Evolutionary conservation across 2,797 vertebrate species (phyloP).

Genomic region (Buceros bicornis): DNA sequence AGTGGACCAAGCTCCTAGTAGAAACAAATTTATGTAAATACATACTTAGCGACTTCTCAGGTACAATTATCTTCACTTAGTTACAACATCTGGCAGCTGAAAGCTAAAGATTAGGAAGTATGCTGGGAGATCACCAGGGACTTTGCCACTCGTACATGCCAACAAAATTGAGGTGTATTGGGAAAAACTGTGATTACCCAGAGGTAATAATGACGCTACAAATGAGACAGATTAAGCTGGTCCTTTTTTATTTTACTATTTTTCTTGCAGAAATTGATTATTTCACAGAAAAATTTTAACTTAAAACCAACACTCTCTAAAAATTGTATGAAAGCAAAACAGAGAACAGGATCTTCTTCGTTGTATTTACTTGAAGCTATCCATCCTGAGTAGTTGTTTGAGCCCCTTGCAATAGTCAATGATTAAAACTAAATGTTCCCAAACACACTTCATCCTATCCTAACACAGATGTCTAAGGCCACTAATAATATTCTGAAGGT

Average conservation of each 20-base stretch:
- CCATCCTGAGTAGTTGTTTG: not conserved
- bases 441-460: not conserved
- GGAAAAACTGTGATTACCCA: not conserved
- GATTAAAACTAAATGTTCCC: not conserved
- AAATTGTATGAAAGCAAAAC: not conserved
- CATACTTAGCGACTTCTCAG: not conserved
- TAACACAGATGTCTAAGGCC: not conserved
- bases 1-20: not conserved
- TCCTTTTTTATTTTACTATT: not conserved
- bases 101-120: not conserved
- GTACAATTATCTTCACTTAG: not conserved
- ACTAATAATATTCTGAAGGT: not conserved
- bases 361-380: not conserved
- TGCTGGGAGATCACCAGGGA: not conserved
- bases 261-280: not conserved
- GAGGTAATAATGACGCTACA: not conserved
- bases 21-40: not conserved
- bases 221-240: not conserved
- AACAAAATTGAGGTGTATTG: not conserved
- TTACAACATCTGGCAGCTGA: not conserved
- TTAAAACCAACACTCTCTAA: not conserved
- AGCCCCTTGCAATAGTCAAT: not conserved
- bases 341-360: fast-evolving
- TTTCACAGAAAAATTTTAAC: not conserved
- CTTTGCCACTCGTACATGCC: not conserved